Percentiles rank a stretch among this genome's conserved stretches.
phyloP scores from a whole-genome alignment of 2,797 vertebrate species.

The Falco cherrug region DNA sequence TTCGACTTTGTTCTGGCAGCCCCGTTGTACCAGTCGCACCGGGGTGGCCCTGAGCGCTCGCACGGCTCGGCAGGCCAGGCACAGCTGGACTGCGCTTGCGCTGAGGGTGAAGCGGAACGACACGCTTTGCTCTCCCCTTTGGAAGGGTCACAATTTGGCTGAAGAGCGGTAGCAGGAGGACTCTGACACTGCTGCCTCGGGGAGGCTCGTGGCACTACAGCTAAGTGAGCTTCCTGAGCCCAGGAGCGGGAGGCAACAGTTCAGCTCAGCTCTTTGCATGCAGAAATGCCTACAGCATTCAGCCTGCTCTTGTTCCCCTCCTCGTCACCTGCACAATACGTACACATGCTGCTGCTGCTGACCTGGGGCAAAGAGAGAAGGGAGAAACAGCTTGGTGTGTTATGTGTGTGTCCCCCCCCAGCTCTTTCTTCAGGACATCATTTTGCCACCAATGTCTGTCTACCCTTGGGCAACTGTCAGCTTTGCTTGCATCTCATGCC shows the following conservation, averaged over 20 bases:
- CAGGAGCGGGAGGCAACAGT: neutral
- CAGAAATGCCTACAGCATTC: neutral
- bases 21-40: fast-evolving
- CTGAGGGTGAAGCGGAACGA: neutral
- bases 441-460: neutral
- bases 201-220: neutral
- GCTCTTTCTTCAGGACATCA: neutral
- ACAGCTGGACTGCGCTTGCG: neutral
- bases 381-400: neutral
- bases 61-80: neutral
- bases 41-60: neutral
- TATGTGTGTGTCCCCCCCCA: neutral
- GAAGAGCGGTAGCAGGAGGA: neutral
- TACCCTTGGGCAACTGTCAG: neutral
- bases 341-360: neutral
- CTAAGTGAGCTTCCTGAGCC: neutral
- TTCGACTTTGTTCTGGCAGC: neutral
- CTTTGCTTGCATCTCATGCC: neutral
- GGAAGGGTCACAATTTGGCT: neutral
- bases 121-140: neutral
- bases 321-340: neutral
- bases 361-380: neutral
- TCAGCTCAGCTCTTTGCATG: neutral
- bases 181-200: neutral
- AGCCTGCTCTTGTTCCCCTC: neutral